Evolutionary conservation across 2,888 invertebrate species (phyloP), one percentile per base, ranked within the genome.

Genomic region (Phortica magna): DNA sequence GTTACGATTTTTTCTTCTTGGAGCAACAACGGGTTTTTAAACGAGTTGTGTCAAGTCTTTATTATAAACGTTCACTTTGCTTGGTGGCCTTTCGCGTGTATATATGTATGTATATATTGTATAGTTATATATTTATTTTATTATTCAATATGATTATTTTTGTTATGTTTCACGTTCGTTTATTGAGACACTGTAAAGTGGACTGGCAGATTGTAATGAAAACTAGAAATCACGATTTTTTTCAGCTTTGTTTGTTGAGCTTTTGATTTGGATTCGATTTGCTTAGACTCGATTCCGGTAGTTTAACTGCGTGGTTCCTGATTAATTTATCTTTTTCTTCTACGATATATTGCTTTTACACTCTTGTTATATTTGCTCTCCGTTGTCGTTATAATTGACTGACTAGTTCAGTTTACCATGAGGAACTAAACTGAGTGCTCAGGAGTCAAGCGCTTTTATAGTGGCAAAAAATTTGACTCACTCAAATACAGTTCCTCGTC

Each of bases 401-500:
- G 89, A 89, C 89, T 89, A 90, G 90, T 87, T 88, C 85, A 88
- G 88, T 89, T 90, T 89, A 86, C 88, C 84, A 88, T 88, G 89
- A 90, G 89, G 89, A 89, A 89, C 89, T 89, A 90, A 89, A 89
- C 90, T 86, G 88, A 80, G 83, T 84, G 83, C 82, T 84, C 88
- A 82, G 81, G 82, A 84, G 82, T 75, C 83, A 79, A 83, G 80
- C 77, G 84, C 85, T 89, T 89, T 83, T 89, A 90, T 82, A 80
- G 77, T n/a, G 70, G 77, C 68, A 64, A 22, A 12, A 73, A 61
- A 17, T 61, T 61, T 2, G 7, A 48, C 48, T 48, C 61, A 61
- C 61, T 19, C 61, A 61, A 61, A 0, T 61, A 2, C 48, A 48
- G 48, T 48, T 48, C 4, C 48, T 48, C 48, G 7, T 12, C 14